phyloP scores from a whole-genome alignment of 2,888 invertebrate genomes.

The Limnephilus lunatus region DNA sequence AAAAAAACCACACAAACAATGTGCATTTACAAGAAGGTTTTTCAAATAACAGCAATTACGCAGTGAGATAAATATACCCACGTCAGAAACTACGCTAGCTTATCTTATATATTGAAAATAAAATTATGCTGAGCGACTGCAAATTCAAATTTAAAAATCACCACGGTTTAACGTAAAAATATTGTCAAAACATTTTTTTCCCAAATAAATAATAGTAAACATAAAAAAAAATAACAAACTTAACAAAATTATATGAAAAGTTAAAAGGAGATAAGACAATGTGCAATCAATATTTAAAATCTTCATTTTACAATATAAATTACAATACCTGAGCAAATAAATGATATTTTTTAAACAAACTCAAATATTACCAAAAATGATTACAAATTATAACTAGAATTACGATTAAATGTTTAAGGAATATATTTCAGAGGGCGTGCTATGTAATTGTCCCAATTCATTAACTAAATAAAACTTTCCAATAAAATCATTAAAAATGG shows the following conservation, averaged over 20 bases:
- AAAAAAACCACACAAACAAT: neutral
- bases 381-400: neutral
- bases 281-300: neutral
- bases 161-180: neutral
- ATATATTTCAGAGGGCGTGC: neutral
- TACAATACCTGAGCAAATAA: neutral
- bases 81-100: neutral
- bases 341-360: neutral
- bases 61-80: neutral
- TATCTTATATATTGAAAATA: neutral
- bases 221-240: neutral
- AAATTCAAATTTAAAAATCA: neutral
- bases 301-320: neutral
- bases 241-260: neutral
- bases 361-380: neutral
- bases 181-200: neutral
- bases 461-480: neutral
- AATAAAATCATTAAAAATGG: neutral
- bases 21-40: neutral
- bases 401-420: neutral
- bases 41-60: neutral
- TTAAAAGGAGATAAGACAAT: neutral
- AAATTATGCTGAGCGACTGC: neutral
- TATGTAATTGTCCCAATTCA: neutral
- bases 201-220: neutral